These are phyloP conservation scores for Pseudoips prasinana DNA, from an alignment of 2,888 invertebrate genomes.

Conservation along the genomic window DNA sequence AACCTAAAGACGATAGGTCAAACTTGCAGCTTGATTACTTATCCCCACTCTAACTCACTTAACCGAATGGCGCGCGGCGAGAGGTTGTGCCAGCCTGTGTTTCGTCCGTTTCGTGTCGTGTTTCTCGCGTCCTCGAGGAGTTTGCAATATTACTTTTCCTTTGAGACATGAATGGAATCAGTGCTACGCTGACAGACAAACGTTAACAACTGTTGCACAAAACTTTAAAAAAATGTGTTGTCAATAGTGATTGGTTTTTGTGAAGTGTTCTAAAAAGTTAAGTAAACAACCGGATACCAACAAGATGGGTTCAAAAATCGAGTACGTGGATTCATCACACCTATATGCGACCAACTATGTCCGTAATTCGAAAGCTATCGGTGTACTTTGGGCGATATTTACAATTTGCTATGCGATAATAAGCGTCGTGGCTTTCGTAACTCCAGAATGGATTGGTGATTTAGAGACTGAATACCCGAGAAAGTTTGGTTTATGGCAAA, in stretches of 20 bases:
- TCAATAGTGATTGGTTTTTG: slow-evolving; percentile 38
- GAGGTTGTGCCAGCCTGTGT: slow-evolving; percentile 61
- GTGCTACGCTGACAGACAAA: slow-evolving; percentile 36
- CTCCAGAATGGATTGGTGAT: slow-evolving; percentile 96
- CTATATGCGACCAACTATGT: slow-evolving; percentile 95
- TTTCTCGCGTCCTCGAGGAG: slow-evolving; percentile 63
- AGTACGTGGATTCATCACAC: slow-evolving; percentile 95
- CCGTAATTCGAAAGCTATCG: slow-evolving; percentile 96
- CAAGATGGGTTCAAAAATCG: slow-evolving; percentile 94
- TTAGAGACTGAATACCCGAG: slow-evolving; percentile 93
- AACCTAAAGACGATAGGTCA: slow-evolving; percentile 59
- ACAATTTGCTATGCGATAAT: slow-evolving; percentile 98
- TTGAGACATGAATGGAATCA: slow-evolving; percentile 55
- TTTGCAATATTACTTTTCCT: slow-evolving; percentile 48
- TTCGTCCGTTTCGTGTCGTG: slow-evolving; percentile 56
- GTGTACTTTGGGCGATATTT: slow-evolving; percentile 98
- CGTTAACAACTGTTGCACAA: slow-evolving; percentile 25
- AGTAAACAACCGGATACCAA: slow-evolving; percentile 58
- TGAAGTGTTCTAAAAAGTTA: slow-evolving; percentile 40
- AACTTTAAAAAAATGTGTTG: slow-evolving; percentile 45
- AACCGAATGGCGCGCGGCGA: slow-evolving; percentile 65
- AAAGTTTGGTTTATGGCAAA: slow-evolving; percentile 95
- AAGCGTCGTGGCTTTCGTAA: slow-evolving; percentile 96
- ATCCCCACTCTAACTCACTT: slow-evolving; percentile 64
- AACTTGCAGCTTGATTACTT: slow-evolving; percentile 59